Percentiles rank a stretch among this genome's conserved stretches.
These are phyloP conservation scores for Struthio camelus DNA, from an alignment of 2,113 vertebrate genomes.

Conservation along the genomic window DNA sequence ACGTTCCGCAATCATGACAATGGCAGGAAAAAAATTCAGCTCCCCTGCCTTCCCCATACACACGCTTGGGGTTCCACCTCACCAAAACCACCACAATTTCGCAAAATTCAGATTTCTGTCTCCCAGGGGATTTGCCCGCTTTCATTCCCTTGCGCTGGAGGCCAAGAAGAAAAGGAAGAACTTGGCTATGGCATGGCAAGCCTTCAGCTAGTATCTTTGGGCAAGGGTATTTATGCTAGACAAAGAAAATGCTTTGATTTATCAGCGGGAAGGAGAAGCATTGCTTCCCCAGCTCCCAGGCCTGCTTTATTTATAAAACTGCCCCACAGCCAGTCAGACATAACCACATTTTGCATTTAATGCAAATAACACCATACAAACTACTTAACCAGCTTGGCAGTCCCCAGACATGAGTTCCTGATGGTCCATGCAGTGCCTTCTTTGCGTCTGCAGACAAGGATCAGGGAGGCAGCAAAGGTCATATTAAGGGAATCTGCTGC, in stretches of 20 bases:
- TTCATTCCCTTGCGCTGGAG: accelerated
- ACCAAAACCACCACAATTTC: background rate
- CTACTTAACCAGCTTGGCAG: background rate
- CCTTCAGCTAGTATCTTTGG: background rate
- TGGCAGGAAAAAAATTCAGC: background rate
- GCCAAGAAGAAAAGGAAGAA: background rate
- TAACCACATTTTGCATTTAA: background rate
- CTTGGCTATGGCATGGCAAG: background rate
- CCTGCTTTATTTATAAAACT: background rate
- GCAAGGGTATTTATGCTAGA: background rate
- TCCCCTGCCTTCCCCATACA: background rate
- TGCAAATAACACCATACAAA: background rate
- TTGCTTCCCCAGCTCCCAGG: background rate
- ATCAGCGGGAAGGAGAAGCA: background rate
- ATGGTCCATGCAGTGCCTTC: background rate
- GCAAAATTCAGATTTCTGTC: background rate
- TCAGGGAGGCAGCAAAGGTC: background rate
- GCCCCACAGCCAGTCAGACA: background rate
- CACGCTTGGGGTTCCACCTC: background rate
- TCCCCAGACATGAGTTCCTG: background rate
- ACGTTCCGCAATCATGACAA: background rate
- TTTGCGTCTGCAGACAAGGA: background rate
- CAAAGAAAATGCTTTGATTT: background rate
- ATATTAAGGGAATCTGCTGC: background rate
- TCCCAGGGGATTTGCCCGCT: background rate